Evolutionary conservation across 2,797 vertebrate genomes (phyloP).

Genomic region (Catostomus latipinnis): DNA sequence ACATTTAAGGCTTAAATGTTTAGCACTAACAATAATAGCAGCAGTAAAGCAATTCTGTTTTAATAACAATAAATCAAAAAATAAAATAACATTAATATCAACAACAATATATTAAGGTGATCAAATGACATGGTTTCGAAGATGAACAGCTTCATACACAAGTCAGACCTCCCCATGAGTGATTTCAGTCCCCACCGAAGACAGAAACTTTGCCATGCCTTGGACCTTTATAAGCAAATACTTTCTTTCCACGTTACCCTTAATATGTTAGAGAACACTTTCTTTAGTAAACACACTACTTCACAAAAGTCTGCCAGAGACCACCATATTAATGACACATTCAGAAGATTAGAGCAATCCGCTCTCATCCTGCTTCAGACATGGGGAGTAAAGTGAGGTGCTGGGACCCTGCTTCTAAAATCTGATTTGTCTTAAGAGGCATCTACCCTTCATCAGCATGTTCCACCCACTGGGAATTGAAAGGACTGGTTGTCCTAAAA

Average conservation of each 20-base stretch:
- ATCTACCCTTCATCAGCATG: conserved; percentile 41
- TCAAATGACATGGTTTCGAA: conserved; percentile 65
- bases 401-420: conserved; percentile 1
- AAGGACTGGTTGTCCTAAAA: conserved; percentile 40
- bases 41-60: conserved; percentile 87
- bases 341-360: conserved; percentile 1
- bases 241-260: conserved; percentile 17
- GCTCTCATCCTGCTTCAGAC: not conserved
- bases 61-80: conserved; percentile 62
- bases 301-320: conserved; percentile 39
- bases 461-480: conserved; percentile 8
- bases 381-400: not conserved
- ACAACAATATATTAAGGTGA: conserved; percentile 77
- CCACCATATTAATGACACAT: conserved; percentile 35
- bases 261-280: conserved; percentile 51
- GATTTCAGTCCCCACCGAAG: conserved; percentile 47
- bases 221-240: conserved; percentile 48
- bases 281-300: conserved; percentile 45
- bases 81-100: conserved; percentile 55
- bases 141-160: conserved; percentile 56
- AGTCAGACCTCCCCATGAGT: conserved; percentile 29
- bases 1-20: conserved; percentile 86
- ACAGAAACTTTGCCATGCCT: conserved; percentile 37
- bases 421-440: not conserved
- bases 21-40: conserved; percentile 85